These are phyloP conservation scores for Microtus pennsylvanicus DNA, from an alignment of 2,113 vertebrate species.

Conservation along the genomic window DNA sequence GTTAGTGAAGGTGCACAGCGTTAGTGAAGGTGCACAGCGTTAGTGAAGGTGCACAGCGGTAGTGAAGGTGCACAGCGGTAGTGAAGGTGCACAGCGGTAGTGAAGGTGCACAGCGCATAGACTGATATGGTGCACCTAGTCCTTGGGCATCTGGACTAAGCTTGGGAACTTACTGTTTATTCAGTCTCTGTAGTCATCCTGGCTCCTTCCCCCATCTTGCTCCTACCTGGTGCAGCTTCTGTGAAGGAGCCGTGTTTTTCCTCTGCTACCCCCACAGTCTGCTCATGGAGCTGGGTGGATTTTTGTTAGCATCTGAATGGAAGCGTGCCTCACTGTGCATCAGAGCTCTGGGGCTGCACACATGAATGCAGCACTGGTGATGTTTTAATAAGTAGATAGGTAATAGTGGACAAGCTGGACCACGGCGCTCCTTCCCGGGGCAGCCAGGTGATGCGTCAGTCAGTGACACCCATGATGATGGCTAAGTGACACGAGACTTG, in stretches of 20 bases:
- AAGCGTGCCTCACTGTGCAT: not conserved
- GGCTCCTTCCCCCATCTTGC: not conserved
- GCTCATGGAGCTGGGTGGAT: not conserved
- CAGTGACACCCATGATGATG: fast-evolving
- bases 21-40: too few species aligned
- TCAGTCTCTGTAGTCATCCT: not conserved
- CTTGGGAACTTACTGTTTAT: not conserved
- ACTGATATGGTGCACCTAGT: not conserved
- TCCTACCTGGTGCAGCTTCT: not conserved
- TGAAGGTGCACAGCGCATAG: fast-evolving
- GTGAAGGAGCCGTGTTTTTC: not conserved
- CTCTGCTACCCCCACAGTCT: not conserved
- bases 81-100: too few species aligned
- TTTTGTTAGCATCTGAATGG: not conserved
- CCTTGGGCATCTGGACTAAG: not conserved
- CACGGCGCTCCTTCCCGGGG: not conserved
- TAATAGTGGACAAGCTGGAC: not conserved
- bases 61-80: too few species aligned
- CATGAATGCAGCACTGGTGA: not conserved
- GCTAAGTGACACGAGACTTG: not conserved
- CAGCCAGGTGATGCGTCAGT: not conserved
- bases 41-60: fast-evolving
- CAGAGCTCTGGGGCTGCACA: not conserved
- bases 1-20: too few species aligned
- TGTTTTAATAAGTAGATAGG: fast-evolving